Base-by-base conservation (phyloP, 2,888 invertebrate genomes). In the Epinotia nisella region DNA sequence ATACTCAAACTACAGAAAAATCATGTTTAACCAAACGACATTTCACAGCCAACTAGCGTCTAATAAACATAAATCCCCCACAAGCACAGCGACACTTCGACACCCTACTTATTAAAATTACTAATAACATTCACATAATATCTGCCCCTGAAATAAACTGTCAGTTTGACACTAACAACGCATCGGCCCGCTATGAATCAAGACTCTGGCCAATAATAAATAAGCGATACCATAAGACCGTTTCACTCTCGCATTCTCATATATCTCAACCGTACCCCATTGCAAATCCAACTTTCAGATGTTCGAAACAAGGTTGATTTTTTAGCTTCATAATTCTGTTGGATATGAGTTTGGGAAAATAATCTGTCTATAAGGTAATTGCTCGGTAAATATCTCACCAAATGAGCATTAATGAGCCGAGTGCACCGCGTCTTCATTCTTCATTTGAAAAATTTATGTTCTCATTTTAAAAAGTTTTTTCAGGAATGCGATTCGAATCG, bases 381-480 rank as follows among this genome's bases (percentile, higher is more conserved):
- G 91, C 88, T 83, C 86, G 81, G 88, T 91, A 91, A 90, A 91
- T 91, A 91, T 87, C 80, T 82, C 74, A 76, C 83, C 82, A 88
- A 88, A 87, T 90, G 87, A 89, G 85, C 87, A 80, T 87, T 90
- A 89, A 90, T 90, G 89, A 89, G 83, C 80, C 65, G 77, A 79
- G 78, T 80, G 79, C 80, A 75, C 79, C 78, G 78, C 83, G 82
- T 82, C 85, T 82, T 81, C 83, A 81, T 82, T 87, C 85, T 87
- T 87, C 83, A 85, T 86, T 83, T 87, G 85, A 89, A 80, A 82
- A 87, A 86, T 90, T 89, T 88, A 90, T 87, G 88, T 74, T 71
- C 78, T 76, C 79, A 80, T 86, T 87, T 81, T 81, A 77, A 78
- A 80, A 79, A 60, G 71, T 78, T 80, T 78, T n/a, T 79, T 85